A percentile compares a stretch with the other conserved stretches of the same genome.
These are phyloP conservation scores for Acanthoscelides obtectus DNA, from an alignment of 2,888 invertebrate species.

Conservation along the genomic window DNA sequence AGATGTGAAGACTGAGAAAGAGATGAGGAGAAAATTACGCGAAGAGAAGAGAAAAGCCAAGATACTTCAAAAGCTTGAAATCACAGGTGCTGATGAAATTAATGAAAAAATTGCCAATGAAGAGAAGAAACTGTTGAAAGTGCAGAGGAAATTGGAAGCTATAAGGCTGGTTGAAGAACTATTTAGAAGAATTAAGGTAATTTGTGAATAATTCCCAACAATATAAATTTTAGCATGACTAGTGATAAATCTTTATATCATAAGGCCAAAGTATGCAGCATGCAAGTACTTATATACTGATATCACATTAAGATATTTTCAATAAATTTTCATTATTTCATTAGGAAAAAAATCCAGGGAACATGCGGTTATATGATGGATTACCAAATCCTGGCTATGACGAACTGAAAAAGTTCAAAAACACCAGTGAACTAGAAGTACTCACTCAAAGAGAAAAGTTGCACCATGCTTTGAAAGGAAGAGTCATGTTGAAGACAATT, in stretches of 20 bases:
- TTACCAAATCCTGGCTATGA: conserved; percentile 18
- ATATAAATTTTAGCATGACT: no score
- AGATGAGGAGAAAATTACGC: conserved; percentile 53
- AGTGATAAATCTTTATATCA: no score
- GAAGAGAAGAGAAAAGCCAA: conserved; percentile 75
- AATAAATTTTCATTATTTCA: conserved; percentile 1
- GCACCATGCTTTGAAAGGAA: conserved; percentile 53
- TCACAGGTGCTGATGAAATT: conserved; percentile 74
- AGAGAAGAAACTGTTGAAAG: conserved; percentile 77
- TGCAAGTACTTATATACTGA: no score
- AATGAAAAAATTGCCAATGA: conserved; percentile 79
- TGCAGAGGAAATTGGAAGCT: conserved; percentile 85
- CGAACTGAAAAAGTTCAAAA: conserved; percentile 42
- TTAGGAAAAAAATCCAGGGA: conserved; percentile 22
- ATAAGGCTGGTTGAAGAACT: conserved; percentile 81
- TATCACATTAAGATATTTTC: no score
- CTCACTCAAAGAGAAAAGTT: conserved; percentile 52
- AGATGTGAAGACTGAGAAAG: conserved; percentile 52
- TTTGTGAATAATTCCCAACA: conserved; percentile 1
- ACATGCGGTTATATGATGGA: conserved; percentile 12
- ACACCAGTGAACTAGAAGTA: conserved; percentile 50
- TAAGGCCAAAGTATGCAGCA: no score
- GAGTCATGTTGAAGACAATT: conserved; percentile 43
- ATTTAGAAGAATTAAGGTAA: conserved; percentile 83
- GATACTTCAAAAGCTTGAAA: conserved; percentile 72